Evolutionary conservation across 2,797 vertebrate genomes (phyloP).

Genomic region (Merluccius polli): DNA sequence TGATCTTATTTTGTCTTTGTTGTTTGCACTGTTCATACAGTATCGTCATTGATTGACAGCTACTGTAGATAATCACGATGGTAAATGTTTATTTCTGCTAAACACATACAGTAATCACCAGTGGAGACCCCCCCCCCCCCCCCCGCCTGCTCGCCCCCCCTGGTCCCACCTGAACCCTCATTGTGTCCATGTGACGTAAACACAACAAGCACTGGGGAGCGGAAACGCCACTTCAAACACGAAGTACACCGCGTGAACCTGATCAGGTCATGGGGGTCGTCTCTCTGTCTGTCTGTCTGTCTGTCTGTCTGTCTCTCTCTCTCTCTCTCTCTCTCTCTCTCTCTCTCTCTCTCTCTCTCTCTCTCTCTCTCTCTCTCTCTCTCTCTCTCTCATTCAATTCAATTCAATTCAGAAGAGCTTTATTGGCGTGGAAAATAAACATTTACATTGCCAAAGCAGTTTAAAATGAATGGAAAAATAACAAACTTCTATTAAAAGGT

Average conservation of each 20-base stretch:
- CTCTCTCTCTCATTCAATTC: constrained; percentile 11
- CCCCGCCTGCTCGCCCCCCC: no score
- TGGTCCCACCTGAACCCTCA: neutral
- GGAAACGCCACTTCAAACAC: neutral
- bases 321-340: neutral
- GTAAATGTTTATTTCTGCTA: neutral
- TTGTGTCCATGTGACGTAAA: neutral
- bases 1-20: neutral
- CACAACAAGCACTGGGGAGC: neutral
- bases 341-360: constrained; percentile 14
- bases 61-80: neutral
- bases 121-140: neutral
- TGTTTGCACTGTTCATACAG: neutral
- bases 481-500: neutral
- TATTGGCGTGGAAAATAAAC: constrained; percentile 3
- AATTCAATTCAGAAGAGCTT: constrained; percentile 12
- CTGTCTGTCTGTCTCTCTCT: neutral
- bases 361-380: constrained; percentile 1
- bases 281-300: constrained; percentile 3
- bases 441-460: neutral
- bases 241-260: neutral
- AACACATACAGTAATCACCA: neutral
- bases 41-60: no score
- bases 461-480: neutral
- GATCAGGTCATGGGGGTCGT: neutral